These are phyloP conservation scores for Cyanoramphus novaezelandiae DNA, from an alignment of 2,113 vertebrate species.

Conservation along the genomic window DNA sequence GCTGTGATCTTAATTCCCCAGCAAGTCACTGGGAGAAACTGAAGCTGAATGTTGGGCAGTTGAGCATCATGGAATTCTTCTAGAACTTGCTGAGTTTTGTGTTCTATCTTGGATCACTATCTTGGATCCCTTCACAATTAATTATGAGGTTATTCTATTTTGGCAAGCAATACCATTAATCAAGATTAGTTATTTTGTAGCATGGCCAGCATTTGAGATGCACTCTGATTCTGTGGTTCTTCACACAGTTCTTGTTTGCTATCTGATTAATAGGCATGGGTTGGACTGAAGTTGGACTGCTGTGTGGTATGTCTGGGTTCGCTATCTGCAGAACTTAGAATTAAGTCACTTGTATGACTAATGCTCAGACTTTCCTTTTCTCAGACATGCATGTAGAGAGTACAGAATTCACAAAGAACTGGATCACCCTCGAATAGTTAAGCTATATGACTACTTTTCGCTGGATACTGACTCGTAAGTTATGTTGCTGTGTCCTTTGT, in stretches of 20 bases:
- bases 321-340: not conserved
- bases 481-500: not conserved
- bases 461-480: conserved; percentile 99
- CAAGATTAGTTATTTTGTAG: not conserved
- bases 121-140: not conserved
- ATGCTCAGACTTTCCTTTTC: conserved; percentile 39
- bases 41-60: not conserved
- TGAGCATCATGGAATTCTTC: not conserved
- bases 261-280: not conserved
- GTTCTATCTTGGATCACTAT: not conserved
- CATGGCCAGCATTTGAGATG: not conserved
- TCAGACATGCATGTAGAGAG: conserved; percentile 96
- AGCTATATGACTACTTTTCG: conserved; percentile 99
- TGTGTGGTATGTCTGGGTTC: not conserved
- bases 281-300: not conserved
- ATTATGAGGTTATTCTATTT: not conserved
- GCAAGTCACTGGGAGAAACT: not conserved
- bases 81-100: conserved; percentile 25
- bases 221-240: not conserved
- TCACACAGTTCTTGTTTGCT: not conserved
- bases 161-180: not conserved
- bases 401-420: conserved; percentile 99
- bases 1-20: not conserved
- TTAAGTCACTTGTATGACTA: conserved; percentile 32
- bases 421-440: conserved; percentile 99